A percentile compares a stretch with the other conserved stretches of the same genome.
phyloP scores from a whole-genome alignment of 92 coral and sea anemone species.

The Phenganax stokvisi region DNA sequence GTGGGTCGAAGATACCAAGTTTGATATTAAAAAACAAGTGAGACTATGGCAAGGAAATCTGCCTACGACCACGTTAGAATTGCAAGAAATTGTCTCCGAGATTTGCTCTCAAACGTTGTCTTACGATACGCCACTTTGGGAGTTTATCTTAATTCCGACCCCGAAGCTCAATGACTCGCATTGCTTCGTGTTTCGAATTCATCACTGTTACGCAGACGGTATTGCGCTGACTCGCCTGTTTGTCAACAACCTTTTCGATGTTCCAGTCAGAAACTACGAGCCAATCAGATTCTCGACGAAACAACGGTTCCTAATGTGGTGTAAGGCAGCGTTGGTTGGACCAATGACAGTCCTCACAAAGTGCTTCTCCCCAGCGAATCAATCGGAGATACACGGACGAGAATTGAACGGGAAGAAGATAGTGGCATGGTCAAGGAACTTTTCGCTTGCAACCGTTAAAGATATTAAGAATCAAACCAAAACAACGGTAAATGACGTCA shows the following conservation, averaged over 20 bases:
- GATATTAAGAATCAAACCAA: constrained; percentile 66
- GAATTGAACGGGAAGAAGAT: constrained; percentile 71
- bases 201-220: constrained; percentile 93
- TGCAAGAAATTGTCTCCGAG: constrained; percentile 63
- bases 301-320: constrained; percentile 90
- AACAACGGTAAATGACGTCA: constrained; percentile 92
- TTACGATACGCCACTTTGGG: constrained; percentile 71
- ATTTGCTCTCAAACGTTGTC: constrained; percentile 64
- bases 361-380: constrained; percentile 58
- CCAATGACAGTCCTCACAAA: constrained; percentile 63
- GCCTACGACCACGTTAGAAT: constrained; percentile 59
- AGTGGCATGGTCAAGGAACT: constrained; percentile 83
- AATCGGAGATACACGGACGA: constrained; percentile 73
- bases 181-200: constrained; percentile 73
- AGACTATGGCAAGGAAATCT: constrained; percentile 60
- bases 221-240: constrained; percentile 78
- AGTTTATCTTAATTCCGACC: constrained; percentile 77
- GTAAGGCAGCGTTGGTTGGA: constrained; percentile 77
- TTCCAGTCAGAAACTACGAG: constrained; percentile 65
- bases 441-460: constrained; percentile 72
- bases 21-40: constrained; percentile 69
- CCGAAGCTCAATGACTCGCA: constrained; percentile 58
- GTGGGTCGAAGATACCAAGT: constrained; percentile 79
- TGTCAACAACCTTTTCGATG: constrained; percentile 77
- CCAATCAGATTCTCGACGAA: constrained; percentile 76